Evolutionary conservation across 1,140 invertebrate genomes (phyloP).

Genomic region (Cydia amplana): DNA sequence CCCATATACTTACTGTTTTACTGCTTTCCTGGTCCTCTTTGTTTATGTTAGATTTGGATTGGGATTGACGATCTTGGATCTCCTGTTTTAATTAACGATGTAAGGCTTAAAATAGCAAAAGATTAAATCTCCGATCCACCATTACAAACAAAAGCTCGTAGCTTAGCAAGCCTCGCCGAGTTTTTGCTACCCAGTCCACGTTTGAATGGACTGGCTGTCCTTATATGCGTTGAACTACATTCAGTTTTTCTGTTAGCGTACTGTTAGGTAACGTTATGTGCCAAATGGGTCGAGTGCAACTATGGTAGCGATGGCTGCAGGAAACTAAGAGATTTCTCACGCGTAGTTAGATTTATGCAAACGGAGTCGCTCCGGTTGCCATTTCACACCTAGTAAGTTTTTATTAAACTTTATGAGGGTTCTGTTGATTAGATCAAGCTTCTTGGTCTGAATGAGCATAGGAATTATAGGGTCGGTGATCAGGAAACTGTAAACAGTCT

Average conservation of each 20-base stretch:
- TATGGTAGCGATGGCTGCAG: not conserved
- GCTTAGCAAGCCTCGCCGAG: not conserved
- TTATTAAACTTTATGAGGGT: not conserved
- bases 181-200: not conserved
- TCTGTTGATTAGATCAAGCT: not conserved
- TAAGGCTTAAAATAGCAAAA: too few relatives aligned
- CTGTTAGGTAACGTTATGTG: constrained; percentile 27
- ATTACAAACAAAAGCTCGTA: constrained; percentile 7
- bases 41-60: not conserved
- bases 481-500: not conserved
- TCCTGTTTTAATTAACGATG: too few relatives aligned
- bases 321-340: constrained; percentile 10
- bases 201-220: not conserved
- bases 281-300: constrained; percentile 10
- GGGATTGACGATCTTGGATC: too few relatives aligned
- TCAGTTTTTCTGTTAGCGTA: constrained; percentile 26
- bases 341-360: constrained; percentile 6
- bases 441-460: not conserved
- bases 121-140: not conserved
- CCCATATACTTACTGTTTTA: too few relatives aligned
- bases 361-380: not conserved
- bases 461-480: not conserved
- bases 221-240: constrained; percentile 26
- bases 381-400: constrained; percentile 17
- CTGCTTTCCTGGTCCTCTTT: not conserved